Evolutionary conservation across 2,797 vertebrate species (phyloP).

Genomic region (Vireo griseus): DNA sequence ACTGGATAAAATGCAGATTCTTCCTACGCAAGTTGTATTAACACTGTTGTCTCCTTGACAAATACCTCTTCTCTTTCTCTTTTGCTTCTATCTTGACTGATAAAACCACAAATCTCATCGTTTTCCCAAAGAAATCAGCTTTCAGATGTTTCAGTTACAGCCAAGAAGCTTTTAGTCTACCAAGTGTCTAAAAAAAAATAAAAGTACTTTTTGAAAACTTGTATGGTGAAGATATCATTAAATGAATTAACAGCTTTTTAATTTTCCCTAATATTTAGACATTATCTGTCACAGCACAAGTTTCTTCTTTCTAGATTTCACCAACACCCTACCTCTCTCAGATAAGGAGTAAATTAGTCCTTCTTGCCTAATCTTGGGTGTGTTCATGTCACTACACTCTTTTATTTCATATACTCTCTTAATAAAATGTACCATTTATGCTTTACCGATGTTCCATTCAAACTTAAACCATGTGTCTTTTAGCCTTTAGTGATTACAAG

Average conservation of each 20-base stretch:
- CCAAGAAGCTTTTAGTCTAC: background rate
- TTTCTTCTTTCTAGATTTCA: background rate
- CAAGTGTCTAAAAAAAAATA: background rate
- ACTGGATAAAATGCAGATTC: background rate
- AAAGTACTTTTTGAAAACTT: background rate
- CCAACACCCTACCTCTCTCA: background rate
- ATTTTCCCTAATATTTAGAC: slow-evolving; percentile 6
- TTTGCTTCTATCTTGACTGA: background rate
- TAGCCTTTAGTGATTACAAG: background rate
- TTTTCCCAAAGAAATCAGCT: background rate
- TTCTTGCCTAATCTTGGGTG: background rate
- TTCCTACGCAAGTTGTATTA: background rate
- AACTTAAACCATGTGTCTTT: background rate
- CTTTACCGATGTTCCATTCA: background rate
- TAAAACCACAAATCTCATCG: background rate
- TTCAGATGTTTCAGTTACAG: background rate
- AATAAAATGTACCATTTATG: background rate
- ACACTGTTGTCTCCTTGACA: background rate
- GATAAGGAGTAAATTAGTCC: background rate
- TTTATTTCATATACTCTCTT: background rate
- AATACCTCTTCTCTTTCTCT: background rate
- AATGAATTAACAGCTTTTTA: background rate
- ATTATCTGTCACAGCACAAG: background rate
- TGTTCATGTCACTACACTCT: background rate
- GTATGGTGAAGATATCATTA: background rate